Conservation (phyloP, 2,113 vertebrate species). For the Leucosticte australis region DNA sequence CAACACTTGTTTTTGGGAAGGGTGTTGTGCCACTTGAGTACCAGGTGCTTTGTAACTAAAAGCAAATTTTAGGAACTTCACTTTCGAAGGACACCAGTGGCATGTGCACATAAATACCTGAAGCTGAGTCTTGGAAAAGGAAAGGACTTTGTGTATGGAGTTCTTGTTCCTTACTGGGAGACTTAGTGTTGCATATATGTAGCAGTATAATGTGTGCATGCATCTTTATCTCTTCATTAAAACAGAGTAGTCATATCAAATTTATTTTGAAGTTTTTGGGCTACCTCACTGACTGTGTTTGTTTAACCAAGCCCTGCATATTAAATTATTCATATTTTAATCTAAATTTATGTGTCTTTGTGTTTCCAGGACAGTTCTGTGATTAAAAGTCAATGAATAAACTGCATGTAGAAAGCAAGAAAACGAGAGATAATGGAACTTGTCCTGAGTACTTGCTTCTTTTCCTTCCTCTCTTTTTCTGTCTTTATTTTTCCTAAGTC, state of each 20-base stretch:
- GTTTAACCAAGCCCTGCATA: neutral
- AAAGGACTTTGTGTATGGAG: neutral
- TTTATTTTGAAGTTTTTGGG: neutral
- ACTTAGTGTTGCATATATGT: neutral
- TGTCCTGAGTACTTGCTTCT: neutral
- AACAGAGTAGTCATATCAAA: neutral
- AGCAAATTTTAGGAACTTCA: neutral
- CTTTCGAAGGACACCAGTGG: neutral
- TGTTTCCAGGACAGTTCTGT: conserved; percentile 5
- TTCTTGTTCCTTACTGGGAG: neutral
- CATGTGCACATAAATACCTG: neutral
- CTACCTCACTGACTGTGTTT: neutral
- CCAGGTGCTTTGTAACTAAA: neutral
- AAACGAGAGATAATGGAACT: neutral
- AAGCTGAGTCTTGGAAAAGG: neutral
- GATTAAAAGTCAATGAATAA: conserved; percentile 12
- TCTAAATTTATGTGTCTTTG: conserved; percentile 21
- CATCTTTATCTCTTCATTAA: neutral
- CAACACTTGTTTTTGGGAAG: neutral
- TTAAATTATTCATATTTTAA: conserved; percentile 49
- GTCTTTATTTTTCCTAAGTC: neutral
- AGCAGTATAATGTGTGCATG: neutral
- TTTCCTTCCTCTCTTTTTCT: neutral
- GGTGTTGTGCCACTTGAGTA: neutral
- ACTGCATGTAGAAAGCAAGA: neutral